A percentile compares a stretch with the other conserved stretches of the same genome.
phyloP scores from a whole-genome alignment of 1,140 invertebrate genomes.

The Lucilia sericata region DNA sequence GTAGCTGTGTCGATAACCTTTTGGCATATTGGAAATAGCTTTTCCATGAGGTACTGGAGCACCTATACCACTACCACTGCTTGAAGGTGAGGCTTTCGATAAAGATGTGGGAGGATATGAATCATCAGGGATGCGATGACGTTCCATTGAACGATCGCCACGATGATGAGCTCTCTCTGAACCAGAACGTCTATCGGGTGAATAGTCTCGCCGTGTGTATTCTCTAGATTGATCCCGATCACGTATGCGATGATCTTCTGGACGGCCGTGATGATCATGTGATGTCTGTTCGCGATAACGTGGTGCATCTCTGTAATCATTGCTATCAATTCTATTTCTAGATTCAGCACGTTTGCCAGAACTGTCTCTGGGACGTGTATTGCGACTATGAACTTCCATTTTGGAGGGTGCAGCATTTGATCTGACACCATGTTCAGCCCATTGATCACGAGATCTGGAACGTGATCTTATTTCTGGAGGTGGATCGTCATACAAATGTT shows the following conservation, averaged over 20 bases:
- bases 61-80: slow-evolving; percentile 40
- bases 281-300: slow-evolving; percentile 47
- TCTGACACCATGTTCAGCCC: slow-evolving; percentile 52
- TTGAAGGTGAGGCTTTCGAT: slow-evolving; percentile 53
- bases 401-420: background rate
- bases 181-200: slow-evolving; percentile 38
- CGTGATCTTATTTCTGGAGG: slow-evolving; percentile 55
- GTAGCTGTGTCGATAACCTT: slow-evolving; percentile 71
- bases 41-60: slow-evolving; percentile 50
- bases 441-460: slow-evolving; percentile 59
- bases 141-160: slow-evolving; percentile 30
- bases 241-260: slow-evolving; percentile 42
- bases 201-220: slow-evolving; percentile 46
- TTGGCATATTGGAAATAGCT: slow-evolving; percentile 57
- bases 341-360: slow-evolving; percentile 34
- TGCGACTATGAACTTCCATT: background rate
- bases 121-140: slow-evolving; percentile 24
- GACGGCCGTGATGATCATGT: slow-evolving; percentile 27
- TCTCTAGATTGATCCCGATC: slow-evolving; percentile 57
- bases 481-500: slow-evolving; percentile 45
- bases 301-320: slow-evolving; percentile 49
- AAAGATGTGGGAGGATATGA: slow-evolving; percentile 4
- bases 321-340: slow-evolving; percentile 49
- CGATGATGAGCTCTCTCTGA: slow-evolving; percentile 44
- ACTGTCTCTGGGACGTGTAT: slow-evolving; percentile 18